Evolutionary conservation across 2,797 vertebrate species (phyloP), one percentile per base, ranked within the genome.

Genomic region (Danio jaintianensis): DNA sequence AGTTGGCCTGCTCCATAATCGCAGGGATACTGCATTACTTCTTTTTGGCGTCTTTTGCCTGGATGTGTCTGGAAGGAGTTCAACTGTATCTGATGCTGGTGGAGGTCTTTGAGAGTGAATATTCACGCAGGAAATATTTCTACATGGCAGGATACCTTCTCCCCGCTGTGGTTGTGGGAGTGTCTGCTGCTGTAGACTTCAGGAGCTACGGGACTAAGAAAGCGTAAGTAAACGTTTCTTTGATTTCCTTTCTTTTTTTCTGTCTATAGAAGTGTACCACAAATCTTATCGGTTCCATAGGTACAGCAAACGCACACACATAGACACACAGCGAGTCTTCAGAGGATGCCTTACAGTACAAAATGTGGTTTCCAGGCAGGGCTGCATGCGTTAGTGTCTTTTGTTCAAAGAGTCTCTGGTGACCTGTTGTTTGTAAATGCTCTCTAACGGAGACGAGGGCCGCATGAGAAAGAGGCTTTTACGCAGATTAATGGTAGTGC

Each of bases 31-130:
- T 99, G 59, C 98, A 99, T 87, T 99, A 98, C 90, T 99, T 99
- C 94, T 99, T 99, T 93, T 90, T 99, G 91, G 97, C 98, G 6
- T 97, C 98, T 82, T 99, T 99, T 93, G 95, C 96, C 81, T 99
- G 98, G 98, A 99, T 98, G 97, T 98, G 97, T 89, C 92, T 99
- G 64, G 98, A 99, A 92, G 98, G 98, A 59, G 96, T 99, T 50
- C 98, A 99, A 90, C 96, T 99, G 82, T 99, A 99, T 90, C 94
- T 99, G 83, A 98, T 99, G 97, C 93, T 99, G 20, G 96, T 99
- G 84, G 98, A 99, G 90, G 97, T 99, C 84, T 99, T 99, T 85
- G 98, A 99, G 92, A 99, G 98, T 53, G 98, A 99, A 94, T 99
- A 99, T 92, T 99, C 98, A 10, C 95, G 98, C 84, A 99, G 97